phyloP scores from a whole-genome alignment of 2,797 vertebrate genomes.

The Danio aesculapii region DNA sequence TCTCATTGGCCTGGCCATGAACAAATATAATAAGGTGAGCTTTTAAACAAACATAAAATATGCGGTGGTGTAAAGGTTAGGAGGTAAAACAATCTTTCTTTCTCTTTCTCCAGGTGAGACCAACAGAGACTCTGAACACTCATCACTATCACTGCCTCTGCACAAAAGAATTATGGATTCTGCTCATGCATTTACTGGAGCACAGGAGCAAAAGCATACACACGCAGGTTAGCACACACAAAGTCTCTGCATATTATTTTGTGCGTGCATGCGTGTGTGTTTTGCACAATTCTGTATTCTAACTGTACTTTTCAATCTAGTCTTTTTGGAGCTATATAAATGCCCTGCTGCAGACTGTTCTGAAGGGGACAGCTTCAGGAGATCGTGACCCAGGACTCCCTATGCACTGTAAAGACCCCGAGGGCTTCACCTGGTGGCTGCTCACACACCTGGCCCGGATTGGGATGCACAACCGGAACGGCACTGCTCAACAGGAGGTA shows the following conservation, averaged over 20 bases:
- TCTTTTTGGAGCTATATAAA: conserved; percentile 92
- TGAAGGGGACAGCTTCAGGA: conserved; percentile 71
- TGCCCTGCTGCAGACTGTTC: conserved; percentile 79
- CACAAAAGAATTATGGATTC: conserved; percentile 92
- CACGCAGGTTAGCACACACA: conserved; percentile 81
- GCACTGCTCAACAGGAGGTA: conserved; percentile 84
- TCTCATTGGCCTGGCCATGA: conserved; percentile 88
- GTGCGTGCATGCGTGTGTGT: not conserved
- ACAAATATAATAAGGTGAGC: conserved; percentile 90
- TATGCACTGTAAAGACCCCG: conserved; percentile 84
- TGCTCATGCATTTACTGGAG: conserved; percentile 90
- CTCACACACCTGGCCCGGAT: conserved; percentile 86
- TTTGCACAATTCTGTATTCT: not conserved
- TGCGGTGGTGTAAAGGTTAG: not conserved
- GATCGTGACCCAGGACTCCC: conserved; percentile 68
- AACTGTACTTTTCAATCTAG: conserved; percentile 70
- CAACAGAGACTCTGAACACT: conserved; percentile 85
- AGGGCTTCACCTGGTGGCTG: conserved; percentile 97
- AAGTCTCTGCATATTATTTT: not conserved
- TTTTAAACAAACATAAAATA: not conserved
- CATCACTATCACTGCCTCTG: conserved; percentile 87
- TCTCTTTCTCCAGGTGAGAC: conserved; percentile 81
- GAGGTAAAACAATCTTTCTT: conserved; percentile 28
- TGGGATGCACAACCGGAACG: conserved; percentile 85
- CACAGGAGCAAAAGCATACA: conserved; percentile 85